Evolutionary conservation across 2,888 invertebrate genomes (phyloP), one percentile per base, ranked within the genome.

Genomic region (Sycophila texana): DNA sequence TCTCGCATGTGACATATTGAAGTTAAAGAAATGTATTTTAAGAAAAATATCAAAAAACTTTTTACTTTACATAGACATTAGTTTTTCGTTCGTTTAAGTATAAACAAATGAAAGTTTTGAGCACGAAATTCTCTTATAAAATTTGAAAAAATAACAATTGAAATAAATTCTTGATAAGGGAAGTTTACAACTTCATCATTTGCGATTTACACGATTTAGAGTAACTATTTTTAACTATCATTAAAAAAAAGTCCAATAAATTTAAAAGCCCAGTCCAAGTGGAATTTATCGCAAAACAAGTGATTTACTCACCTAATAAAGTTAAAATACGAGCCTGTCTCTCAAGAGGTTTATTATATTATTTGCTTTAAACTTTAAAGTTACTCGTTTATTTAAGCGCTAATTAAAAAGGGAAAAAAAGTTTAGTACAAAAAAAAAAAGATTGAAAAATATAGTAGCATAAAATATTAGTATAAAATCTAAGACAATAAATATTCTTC

Each of bases 221-320:
- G 39, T 10, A 39, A 10, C 39, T 39, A 39, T 10, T 39, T 39
- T 39, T 39, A 7, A 39, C 39, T 39, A 39, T 39, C 60, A 53
- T 60, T 22, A 60, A 53, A 53, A 53, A 53, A 53, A 16, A 13
- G 51, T 26, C 14, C 0, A 22, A 10, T 71, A 71, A 57, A 70
- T 65, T 63, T 71, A 70, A 57, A 77, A 58, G 53, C 39, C 39
- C 13, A 14, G 30, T 26, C 47, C 63, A 55, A 77, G 70, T 70
- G 68, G 68, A 68, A 75, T 67, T 65, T 39, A 53, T 68, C 51
- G 30, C 61, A 39, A 67, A 68, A 75, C 75, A 12, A 68, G 61
- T 60, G 60, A 75, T 75, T 75, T 75, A 75, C 68, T 75, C 30
- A 47, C 18, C 60, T 61, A 75, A 72, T 72, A 72, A 60, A 72